Evolutionary conservation across 1,140 invertebrate species (phyloP), one percentile per base, ranked within the genome.

Genomic region (Orius laevigatus): DNA sequence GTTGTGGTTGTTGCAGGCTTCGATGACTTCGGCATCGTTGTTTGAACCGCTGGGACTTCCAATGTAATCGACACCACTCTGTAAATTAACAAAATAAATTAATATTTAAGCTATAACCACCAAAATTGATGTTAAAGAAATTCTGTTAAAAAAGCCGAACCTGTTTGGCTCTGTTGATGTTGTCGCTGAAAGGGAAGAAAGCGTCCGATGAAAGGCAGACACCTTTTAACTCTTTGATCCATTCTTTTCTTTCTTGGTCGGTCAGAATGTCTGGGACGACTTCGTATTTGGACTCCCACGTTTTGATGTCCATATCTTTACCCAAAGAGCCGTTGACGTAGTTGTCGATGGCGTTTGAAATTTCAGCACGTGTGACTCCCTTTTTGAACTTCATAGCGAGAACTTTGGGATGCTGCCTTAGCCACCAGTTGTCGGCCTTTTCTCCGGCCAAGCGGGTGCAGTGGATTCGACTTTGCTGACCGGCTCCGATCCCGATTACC

Each of bases 341-440:
- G 64, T 91, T 88, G 62, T 98, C 94, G 59, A 98, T 90, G 15
- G 86, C 86, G 70, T 98, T 98, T 2, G 93, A 84, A 46, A 85
- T 87, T 63, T 97, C 85, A 4, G 93, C 87, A 57, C 95, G 70
- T 59, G 91, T 91, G 0, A 94, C 78, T 20, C 81, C 81, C 54
- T 80, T 77, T 60, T 84, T 90, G 66, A 97, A 97, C 55, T 81
- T 79, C 80, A 96, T 84, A 11, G 64, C 66, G 4, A 76, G 69
- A 3, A 97, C 88, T 56, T 75, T 76, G 12, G 92, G 89, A 66
- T 98, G 93, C 46, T 92, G 85, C 18, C 94, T 76, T 53, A 96
- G 63, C 93, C 93, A 98, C 93, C 93, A 98, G 67, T 93, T 90
- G 62, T 92, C 85, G n/a, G 90, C 89, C 67, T 98, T 98, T 60